A percentile compares a stretch with the other conserved stretches of the same genome.
phyloP scores from a whole-genome alignment of 1,140 invertebrate genomes.

The Drosophila oshimai region DNA sequence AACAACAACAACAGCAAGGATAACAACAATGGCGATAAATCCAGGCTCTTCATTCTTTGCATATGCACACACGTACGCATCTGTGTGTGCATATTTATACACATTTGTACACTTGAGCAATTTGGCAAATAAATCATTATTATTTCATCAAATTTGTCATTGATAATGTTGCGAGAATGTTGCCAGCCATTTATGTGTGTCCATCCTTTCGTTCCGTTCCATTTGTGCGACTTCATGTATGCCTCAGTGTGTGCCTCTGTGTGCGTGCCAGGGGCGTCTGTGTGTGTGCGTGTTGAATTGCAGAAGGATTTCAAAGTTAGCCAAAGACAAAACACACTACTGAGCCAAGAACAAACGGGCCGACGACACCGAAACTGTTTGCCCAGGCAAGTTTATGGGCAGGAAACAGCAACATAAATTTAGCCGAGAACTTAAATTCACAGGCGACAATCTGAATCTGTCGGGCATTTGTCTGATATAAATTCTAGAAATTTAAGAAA shows the following conservation, averaged over 20 bases:
- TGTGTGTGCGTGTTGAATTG: conserved; percentile 2
- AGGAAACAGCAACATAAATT: conserved; percentile 39
- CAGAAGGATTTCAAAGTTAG: conserved; percentile 33
- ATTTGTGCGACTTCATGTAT: conserved; percentile 8
- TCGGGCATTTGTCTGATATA: conserved; percentile 1
- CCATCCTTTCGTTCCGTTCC: background rate
- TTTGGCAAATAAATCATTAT: conserved; percentile 79
- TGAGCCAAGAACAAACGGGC: conserved; percentile 22
- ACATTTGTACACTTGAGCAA: conserved; percentile 69
- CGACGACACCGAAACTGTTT: conserved; percentile 26
- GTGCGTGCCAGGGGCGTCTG: background rate
- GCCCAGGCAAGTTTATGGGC: conserved; percentile 36
- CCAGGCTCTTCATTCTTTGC: conserved; percentile 55
- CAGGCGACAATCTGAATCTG: conserved; percentile 1
- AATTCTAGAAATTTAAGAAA: conserved; percentile 17
- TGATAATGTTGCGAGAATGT: conserved; percentile 67
- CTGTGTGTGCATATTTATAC: conserved; percentile 41
- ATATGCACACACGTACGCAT: conserved; percentile 24
- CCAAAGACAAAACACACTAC: conserved; percentile 41
- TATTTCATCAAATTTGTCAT: conserved; percentile 81
- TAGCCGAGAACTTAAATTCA: conserved; percentile 23
- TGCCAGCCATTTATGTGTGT: conserved; percentile 47
- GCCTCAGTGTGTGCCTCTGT: background rate
- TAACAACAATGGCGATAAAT: conserved; percentile 55
- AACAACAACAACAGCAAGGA: conserved; percentile 35